Percentiles rank a stretch among this genome's conserved stretches.
These are phyloP conservation scores for Hetaerina titia DNA, from an alignment of 2,888 invertebrate species.

Conservation along the genomic window DNA sequence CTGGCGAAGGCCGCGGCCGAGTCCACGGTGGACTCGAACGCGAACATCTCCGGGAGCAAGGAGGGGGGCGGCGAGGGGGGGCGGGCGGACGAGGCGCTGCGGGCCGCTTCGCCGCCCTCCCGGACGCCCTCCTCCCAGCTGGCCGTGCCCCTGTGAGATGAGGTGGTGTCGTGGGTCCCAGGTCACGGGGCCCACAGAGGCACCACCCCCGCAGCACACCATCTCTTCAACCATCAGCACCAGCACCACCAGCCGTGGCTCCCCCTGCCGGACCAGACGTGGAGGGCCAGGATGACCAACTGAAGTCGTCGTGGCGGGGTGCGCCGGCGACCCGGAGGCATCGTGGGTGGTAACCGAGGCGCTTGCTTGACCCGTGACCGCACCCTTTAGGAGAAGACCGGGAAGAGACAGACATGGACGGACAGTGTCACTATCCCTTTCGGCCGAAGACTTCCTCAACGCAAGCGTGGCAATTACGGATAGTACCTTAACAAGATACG, in stretches of 20 bases:
- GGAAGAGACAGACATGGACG: background rate
- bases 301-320: background rate
- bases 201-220: conserved; percentile 45
- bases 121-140: conserved; percentile 45
- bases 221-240: conserved; percentile 40
- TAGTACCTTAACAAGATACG: background rate
- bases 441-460: background rate
- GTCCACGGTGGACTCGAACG: conserved; percentile 80
- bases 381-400: background rate
- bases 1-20: conserved; percentile 85
- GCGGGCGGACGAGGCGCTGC: conserved; percentile 14
- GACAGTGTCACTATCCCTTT: background rate
- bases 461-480: background rate
- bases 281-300: conserved; percentile 63
- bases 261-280: conserved; percentile 49
- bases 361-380: background rate
- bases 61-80: conserved; percentile 60
- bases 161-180: conserved; percentile 61
- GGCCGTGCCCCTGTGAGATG: conserved; percentile 64
- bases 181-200: conserved; percentile 64
- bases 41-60: conserved; percentile 76
- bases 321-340: background rate
- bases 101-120: conserved; percentile 18
- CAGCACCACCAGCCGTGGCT: conserved; percentile 60
- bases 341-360: background rate